phyloP scores from a whole-genome alignment of 53 echinoderm and acorn worm genomes.

The Holothuria scabra region DNA sequence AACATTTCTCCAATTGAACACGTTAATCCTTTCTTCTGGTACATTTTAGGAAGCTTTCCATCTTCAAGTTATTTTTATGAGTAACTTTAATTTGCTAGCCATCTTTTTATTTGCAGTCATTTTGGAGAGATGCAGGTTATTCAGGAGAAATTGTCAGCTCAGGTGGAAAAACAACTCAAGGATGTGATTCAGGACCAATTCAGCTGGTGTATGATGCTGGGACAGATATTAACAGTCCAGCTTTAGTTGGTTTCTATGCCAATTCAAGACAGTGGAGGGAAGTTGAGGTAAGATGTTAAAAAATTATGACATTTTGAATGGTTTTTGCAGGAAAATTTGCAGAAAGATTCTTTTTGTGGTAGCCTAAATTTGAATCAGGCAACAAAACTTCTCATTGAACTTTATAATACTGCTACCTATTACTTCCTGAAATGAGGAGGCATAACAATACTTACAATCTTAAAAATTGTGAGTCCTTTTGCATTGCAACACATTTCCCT shows the following conservation, averaged over 20 bases:
- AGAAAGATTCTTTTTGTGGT: background rate
- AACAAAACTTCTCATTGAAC: too few relatives aligned
- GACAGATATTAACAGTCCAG: constrained; percentile 74
- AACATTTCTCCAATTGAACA: too few relatives aligned
- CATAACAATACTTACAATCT: too few relatives aligned
- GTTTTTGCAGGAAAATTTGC: background rate
- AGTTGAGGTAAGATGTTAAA: constrained; percentile 55
- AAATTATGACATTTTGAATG: background rate
- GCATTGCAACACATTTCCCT: too few relatives aligned
- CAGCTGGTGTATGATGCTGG: constrained; percentile 83
- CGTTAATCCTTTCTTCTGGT: too few relatives aligned
- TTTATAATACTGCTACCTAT: too few relatives aligned
- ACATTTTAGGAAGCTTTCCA: too few relatives aligned
- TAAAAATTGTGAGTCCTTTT: too few relatives aligned
- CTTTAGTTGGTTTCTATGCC: constrained; percentile 87
- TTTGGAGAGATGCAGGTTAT: constrained; percentile 88
- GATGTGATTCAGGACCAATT: constrained; percentile 75
- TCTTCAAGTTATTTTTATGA: too few relatives aligned
- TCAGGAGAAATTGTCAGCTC: constrained; percentile 92
- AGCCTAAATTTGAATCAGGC: background rate
- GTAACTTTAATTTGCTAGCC: too few relatives aligned
- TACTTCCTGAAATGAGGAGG: too few relatives aligned
- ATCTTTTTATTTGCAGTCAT: constrained; percentile 61
- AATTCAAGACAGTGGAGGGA: constrained; percentile 84
- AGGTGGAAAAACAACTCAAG: constrained; percentile 65